Conservation (phyloP, 2,797 vertebrate species). For the Acomys russatus region DNA sequence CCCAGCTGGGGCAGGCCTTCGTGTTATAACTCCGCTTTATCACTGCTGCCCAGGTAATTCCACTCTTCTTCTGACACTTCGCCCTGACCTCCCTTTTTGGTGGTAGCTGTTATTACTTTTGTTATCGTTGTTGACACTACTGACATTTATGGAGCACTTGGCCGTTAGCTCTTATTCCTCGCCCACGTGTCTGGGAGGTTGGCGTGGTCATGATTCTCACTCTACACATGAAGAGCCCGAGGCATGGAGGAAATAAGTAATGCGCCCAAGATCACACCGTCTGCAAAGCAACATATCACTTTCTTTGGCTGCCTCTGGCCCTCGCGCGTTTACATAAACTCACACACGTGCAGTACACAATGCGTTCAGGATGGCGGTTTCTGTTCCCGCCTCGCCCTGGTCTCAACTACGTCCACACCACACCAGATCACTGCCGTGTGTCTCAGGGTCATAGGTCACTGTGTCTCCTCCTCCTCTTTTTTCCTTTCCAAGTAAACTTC, state of each 20-base stretch:
- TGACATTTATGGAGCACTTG: constrained; percentile 63
- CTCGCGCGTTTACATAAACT: constrained; percentile 50
- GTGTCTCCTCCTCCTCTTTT: neutral
- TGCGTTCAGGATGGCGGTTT: constrained; percentile 7
- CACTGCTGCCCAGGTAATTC: neutral
- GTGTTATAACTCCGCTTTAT: neutral
- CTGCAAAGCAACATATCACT: constrained; percentile 62
- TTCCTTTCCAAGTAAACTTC: neutral
- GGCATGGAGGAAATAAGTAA: constrained; percentile 66
- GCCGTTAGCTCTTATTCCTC: constrained; percentile 32
- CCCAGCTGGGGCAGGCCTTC: neutral
- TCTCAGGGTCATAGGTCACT: constrained; percentile 4
- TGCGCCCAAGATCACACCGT: constrained; percentile 53
- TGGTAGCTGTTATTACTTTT: constrained; percentile 44
- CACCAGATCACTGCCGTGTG: too few species aligned
- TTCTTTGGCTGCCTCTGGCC: constrained; percentile 59
- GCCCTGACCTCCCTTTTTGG: neutral
- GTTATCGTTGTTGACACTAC: constrained; percentile 35
- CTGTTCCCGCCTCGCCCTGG: neutral
- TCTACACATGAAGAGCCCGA: neutral
- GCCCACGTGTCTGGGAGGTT: constrained; percentile 33
- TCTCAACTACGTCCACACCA: neutral
- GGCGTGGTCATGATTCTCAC: constrained; percentile 42
- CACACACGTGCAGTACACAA: neutral
- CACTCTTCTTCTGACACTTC: neutral